Evolutionary conservation across 2,113 vertebrate genomes (phyloP).

Genomic region (Xenotilapia leptura): DNA sequence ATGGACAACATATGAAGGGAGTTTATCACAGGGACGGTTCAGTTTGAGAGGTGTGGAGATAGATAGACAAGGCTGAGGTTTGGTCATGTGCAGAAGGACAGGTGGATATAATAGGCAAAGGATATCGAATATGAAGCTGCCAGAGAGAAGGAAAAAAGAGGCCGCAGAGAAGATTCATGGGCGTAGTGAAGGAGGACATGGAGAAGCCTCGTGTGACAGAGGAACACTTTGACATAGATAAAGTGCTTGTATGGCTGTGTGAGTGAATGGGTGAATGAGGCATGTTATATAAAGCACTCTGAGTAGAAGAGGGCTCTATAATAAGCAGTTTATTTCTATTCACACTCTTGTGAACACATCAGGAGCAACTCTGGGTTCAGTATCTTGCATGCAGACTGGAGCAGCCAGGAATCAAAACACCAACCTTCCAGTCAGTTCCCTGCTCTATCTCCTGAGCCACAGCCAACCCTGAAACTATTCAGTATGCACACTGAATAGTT

Average conservation of each 20-base stretch:
- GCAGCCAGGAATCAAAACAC: not conserved
- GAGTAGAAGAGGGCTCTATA: not conserved
- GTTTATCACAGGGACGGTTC: not conserved
- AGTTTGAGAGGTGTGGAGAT: not conserved
- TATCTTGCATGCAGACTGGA: not conserved
- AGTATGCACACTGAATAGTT: not conserved
- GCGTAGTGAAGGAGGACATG: not conserved
- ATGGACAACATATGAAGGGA: not conserved
- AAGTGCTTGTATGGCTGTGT: not conserved
- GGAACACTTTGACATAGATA: not conserved
- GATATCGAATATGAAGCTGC: not conserved
- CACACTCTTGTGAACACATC: not conserved
- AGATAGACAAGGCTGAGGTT: not conserved
- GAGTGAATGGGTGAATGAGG: not conserved
- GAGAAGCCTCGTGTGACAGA: not conserved
- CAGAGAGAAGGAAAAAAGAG: not conserved
- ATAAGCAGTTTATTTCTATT: not conserved
- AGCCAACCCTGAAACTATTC: not conserved
- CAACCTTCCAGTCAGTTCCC: not conserved
- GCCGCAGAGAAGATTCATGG: not conserved
- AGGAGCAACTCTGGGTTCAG: not conserved
- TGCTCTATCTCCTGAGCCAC: not conserved
- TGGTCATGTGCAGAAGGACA: not conserved
- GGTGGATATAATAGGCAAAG: not conserved
- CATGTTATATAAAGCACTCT: not conserved